phyloP scores from a whole-genome alignment of 1,140 invertebrate genomes.

The Pteromalus puparum region DNA sequence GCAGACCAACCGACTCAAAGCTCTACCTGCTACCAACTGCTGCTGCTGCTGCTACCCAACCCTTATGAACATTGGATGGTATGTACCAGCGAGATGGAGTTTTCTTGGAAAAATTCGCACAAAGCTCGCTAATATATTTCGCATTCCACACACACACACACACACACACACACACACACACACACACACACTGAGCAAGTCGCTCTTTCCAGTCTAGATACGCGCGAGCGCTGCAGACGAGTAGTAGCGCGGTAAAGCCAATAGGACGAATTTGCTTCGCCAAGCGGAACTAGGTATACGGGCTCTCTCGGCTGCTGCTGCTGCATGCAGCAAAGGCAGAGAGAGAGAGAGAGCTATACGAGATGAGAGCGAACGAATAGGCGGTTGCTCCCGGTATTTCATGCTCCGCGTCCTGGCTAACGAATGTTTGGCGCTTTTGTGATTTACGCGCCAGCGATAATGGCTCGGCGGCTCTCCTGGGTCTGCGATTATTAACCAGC shows the following conservation, averaged over 20 bases:
- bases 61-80: too few relatives aligned
- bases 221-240: conserved; percentile 41
- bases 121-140: too few relatives aligned
- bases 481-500: conserved; percentile 38
- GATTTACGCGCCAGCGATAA: conserved; percentile 68
- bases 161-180: neutral
- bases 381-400: conserved; percentile 65
- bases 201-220: neutral
- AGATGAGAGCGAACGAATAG: neutral
- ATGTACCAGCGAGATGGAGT: too few relatives aligned
- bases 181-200: neutral
- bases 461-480: neutral
- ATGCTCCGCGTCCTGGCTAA: conserved; percentile 70
- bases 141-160: too few relatives aligned
- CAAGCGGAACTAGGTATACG: conserved; percentile 55
- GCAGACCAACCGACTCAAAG: neutral
- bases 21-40: too few relatives aligned
- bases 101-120: neutral
- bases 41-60: too few relatives aligned
- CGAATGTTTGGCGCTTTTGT: conserved; percentile 71
- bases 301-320: neutral
- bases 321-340: conserved; percentile 34
- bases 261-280: conserved; percentile 65
- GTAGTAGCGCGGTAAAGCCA: conserved; percentile 54
- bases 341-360: neutral